Evolutionary conservation across 2,797 vertebrate genomes (phyloP).

Genomic region (Ptychobarbus kaznakovi): DNA sequence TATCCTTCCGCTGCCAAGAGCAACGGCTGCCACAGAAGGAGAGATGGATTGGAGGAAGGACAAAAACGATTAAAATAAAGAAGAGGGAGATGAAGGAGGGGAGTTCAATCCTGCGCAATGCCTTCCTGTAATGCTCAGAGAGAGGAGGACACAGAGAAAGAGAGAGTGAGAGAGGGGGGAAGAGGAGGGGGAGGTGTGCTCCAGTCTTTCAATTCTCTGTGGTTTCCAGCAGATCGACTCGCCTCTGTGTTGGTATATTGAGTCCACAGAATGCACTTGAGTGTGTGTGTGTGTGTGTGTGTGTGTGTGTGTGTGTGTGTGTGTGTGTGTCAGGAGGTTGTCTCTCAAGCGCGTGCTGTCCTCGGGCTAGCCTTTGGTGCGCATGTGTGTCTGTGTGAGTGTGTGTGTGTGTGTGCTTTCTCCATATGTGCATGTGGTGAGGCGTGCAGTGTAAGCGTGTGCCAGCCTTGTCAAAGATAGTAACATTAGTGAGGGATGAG

Average conservation of each 20-base stretch:
- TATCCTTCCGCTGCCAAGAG: conserved; percentile 64
- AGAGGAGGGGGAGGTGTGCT: conserved; percentile 27
- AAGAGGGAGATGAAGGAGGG: conserved; percentile 64
- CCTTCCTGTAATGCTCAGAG: conserved; percentile 57
- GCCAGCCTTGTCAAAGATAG: conserved; percentile 79
- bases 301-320: conserved; percentile 34
- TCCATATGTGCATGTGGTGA: conserved; percentile 70
- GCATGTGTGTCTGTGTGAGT: conserved; percentile 39
- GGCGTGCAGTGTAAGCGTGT: conserved; percentile 69
- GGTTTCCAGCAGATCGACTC: conserved; percentile 67
- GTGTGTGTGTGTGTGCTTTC: conserved; percentile 56
- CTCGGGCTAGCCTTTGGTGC: conserved; percentile 55
- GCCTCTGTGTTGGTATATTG: conserved; percentile 75
- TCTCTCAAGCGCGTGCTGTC: conserved; percentile 58
- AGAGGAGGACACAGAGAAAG: conserved; percentile 33
- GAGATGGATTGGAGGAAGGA: conserved; percentile 59
- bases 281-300: conserved; percentile 41
- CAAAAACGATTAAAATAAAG: conserved; percentile 68
- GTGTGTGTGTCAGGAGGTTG: conserved; percentile 50
- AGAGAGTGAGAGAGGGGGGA: conserved; percentile 11
- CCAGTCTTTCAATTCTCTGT: conserved; percentile 59
- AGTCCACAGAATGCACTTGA: conserved; percentile 72
- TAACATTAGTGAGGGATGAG: conserved; percentile 57
- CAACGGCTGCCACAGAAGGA: conserved; percentile 65
- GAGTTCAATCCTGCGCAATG: conserved; percentile 61